phyloP scores from a whole-genome alignment of 2,113 vertebrate genomes.

The Myrmecophaga tridactyla region DNA sequence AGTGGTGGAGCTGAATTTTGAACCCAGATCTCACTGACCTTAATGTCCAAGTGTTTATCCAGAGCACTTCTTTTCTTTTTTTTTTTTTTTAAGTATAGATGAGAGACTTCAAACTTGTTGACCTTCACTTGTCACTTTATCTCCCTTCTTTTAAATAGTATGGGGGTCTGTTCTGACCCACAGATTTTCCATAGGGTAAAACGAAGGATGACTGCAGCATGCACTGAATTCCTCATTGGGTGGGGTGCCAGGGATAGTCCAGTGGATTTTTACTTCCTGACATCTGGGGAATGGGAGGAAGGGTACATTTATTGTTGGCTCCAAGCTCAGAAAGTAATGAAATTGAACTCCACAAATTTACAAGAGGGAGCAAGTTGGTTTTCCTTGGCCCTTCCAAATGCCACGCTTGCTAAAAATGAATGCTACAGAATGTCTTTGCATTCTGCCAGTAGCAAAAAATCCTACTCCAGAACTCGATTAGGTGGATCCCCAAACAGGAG shows the following conservation, averaged over 20 bases:
- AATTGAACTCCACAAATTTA: background rate
- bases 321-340: background rate
- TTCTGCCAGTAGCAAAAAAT: background rate
- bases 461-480: background rate
- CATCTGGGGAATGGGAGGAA: fast-evolving
- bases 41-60: background rate
- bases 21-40: background rate
- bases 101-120: background rate
- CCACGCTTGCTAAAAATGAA: background rate
- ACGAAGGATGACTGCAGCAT: background rate
- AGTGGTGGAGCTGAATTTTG: no score
- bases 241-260: fast-evolving
- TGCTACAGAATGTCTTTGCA: background rate
- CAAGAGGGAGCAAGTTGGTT: background rate
- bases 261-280: background rate
- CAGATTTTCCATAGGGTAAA: background rate
- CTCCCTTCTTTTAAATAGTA: background rate
- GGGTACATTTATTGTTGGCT: fast-evolving
- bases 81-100: background rate
- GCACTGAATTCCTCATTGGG: background rate
- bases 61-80: background rate
- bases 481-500: background rate
- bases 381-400: background rate
- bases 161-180: background rate
- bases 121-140: background rate